Evolutionary conservation across 2,888 invertebrate genomes (phyloP).

Genomic region (Cyaniris semiargus): DNA sequence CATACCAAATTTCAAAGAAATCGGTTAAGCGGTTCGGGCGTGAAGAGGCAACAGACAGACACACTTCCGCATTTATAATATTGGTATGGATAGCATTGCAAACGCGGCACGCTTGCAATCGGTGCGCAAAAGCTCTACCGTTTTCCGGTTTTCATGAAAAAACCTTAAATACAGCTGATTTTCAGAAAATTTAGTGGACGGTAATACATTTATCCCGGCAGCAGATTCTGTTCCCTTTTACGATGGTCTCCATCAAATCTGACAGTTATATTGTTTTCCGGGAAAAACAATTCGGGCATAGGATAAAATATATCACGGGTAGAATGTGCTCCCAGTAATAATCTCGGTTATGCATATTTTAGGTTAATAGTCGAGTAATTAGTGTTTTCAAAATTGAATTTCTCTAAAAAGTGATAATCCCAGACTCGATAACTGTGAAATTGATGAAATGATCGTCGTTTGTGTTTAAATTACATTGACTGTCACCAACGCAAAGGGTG

Average conservation of each 20-base stretch:
- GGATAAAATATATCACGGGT: conserved; percentile 3
- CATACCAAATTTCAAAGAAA: too few species aligned
- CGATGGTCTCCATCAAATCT: conserved; percentile 24
- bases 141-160: not conserved
- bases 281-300: conserved; percentile 22
- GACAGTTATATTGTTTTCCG: conserved; percentile 28
- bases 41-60: too few species aligned
- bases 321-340: not conserved
- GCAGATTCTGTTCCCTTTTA: conserved; percentile 21
- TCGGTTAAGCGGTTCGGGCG: too few species aligned
- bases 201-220: conserved; percentile 13
- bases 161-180: conserved; percentile 12
- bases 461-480: too few species aligned
- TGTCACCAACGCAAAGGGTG: too few species aligned
- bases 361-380: not conserved
- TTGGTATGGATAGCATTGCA: not conserved
- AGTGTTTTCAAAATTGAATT: too few species aligned
- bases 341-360: not conserved
- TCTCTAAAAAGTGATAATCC: too few species aligned
- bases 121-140: not conserved
- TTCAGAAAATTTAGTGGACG: not conserved
- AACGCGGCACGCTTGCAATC: not conserved
- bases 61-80: too few species aligned
- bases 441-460: too few species aligned
- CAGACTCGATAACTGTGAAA: too few species aligned